Percentiles rank a stretch among this genome's conserved stretches.
Conservation (phyloP, 2,888 invertebrate genomes). For the Branchipolynoe longqiensis region DNA sequence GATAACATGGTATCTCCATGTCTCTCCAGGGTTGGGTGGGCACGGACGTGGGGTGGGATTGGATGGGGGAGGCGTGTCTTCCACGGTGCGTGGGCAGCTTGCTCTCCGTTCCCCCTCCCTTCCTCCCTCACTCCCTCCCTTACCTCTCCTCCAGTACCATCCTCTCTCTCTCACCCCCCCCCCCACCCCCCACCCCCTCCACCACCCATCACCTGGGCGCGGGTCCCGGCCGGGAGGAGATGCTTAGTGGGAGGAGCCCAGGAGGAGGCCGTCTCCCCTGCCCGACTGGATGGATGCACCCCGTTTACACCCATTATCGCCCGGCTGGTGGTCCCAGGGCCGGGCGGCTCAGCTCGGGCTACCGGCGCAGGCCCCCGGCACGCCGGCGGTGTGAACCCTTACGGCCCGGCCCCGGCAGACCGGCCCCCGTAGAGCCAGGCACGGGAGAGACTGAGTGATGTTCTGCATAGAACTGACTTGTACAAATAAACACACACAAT, state of each 20-base stretch:
- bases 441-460: too few relatives aligned
- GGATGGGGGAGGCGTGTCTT: background rate
- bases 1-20: slow-evolving; percentile 32
- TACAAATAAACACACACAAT: too few relatives aligned
- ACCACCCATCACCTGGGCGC: background rate
- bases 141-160: background rate
- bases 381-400: too few relatives aligned
- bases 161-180: background rate
- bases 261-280: background rate
- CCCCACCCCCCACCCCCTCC: background rate
- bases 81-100: background rate
- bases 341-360: too few relatives aligned
- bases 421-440: too few relatives aligned
- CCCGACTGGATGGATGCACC: background rate
- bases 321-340: too few relatives aligned
- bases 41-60: background rate
- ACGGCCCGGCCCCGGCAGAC: too few relatives aligned
- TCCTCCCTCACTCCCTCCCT: background rate
- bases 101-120: background rate
- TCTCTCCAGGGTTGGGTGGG: background rate
- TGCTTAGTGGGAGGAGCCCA: background rate
- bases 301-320: slow-evolving; percentile 35
- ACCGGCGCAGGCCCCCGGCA: too few relatives aligned
- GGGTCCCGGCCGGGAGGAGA: background rate
- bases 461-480: too few relatives aligned